Conservation (phyloP, 2,888 invertebrate species). For the Macaria liturata region DNA sequence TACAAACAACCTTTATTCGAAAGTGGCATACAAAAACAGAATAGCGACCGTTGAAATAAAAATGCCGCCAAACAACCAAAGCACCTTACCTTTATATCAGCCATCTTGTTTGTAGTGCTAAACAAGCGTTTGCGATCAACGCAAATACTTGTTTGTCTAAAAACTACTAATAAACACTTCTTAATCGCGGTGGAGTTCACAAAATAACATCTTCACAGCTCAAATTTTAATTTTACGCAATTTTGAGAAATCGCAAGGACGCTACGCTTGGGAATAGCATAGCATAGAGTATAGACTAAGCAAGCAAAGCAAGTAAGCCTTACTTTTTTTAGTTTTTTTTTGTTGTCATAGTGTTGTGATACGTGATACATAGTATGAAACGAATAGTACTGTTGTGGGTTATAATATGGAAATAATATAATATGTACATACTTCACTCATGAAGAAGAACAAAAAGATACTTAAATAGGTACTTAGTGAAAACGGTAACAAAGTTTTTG, state of each 20-base stretch:
- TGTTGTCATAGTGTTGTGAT: too few species aligned
- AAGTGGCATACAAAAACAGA: constrained; percentile 6
- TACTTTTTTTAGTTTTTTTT: too few species aligned
- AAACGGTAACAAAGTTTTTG: too few species aligned
- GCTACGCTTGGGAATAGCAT: background rate
- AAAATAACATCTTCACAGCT: constrained; percentile 62
- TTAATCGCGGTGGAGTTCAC: constrained; percentile 48
- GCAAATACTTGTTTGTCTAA: constrained; percentile 58
- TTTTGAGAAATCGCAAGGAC: background rate
- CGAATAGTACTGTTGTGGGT: too few species aligned
- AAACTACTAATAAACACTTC: constrained; percentile 51
- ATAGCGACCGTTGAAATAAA: constrained; percentile 47
- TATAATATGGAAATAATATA: too few species aligned
- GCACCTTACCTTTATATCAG: constrained; percentile 80
- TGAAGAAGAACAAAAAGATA: too few species aligned
- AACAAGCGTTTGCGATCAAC: constrained; percentile 66
- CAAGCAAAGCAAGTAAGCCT: too few species aligned
- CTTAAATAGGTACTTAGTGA: too few species aligned
- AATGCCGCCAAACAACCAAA: constrained; percentile 73
- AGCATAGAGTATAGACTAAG: too few species aligned
- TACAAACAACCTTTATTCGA: background rate
- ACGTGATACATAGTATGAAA: too few species aligned
- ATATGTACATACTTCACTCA: too few species aligned
- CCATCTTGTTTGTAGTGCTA: constrained; percentile 70
- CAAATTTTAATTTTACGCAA: constrained; percentile 41